Percentiles rank a stretch among this genome's conserved stretches.
Evolutionary conservation across 2,113 vertebrate species (phyloP).

Genomic region (Odocoileus hemionus): DNA sequence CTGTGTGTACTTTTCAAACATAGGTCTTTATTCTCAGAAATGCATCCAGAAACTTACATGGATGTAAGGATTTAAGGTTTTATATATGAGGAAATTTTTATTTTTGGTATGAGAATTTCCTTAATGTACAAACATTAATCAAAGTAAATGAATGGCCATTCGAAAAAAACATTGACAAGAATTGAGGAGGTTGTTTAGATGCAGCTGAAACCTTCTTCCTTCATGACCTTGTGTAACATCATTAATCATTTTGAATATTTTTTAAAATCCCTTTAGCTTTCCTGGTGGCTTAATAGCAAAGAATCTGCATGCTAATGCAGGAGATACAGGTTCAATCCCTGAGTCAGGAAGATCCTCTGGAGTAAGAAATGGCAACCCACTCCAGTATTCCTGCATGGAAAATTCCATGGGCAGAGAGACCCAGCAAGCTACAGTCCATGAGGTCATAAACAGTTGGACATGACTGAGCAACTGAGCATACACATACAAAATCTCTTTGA

Average conservation of each 20-base stretch:
- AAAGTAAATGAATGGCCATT: not conserved
- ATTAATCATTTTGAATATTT: not conserved
- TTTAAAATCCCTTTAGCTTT: not conserved
- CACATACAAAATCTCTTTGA: not conserved
- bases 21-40: not conserved
- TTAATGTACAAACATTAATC: not conserved
- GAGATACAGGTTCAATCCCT: not conserved
- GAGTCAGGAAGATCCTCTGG: not conserved
- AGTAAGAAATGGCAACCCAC: not conserved
- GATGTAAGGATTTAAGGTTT: not conserved
- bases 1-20: not conserved
- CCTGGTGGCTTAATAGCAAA: not conserved
- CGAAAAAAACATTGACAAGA: not conserved
- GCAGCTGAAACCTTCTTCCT: not conserved
- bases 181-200: not conserved
- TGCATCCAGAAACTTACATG: not conserved
- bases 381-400: not conserved
- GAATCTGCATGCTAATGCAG: not conserved
- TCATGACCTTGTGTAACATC: not conserved
- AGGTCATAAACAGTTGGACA: not conserved
- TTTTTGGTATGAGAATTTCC: not conserved
- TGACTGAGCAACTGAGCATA: not conserved
- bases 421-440: not conserved
- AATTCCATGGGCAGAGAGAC: not conserved
- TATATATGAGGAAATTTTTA: not conserved